Percentiles rank a stretch among this genome's conserved stretches.
Conservation (phyloP, 92 coral and sea anemone species). For the Umimayanthus chanpuru region DNA sequence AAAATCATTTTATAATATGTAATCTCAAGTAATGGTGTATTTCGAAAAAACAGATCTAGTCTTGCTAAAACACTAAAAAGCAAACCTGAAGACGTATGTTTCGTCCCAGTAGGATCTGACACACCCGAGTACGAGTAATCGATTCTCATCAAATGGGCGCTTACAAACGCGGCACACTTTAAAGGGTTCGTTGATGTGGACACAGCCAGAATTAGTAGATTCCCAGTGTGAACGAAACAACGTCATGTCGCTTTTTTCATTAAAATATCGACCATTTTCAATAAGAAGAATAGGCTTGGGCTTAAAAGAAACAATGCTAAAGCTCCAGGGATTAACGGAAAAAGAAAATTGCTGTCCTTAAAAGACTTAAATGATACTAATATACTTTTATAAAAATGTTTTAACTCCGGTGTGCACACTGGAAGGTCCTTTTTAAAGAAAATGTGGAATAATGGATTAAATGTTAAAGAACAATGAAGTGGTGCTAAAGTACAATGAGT, state of each 20-base stretch:
- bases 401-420: neutral
- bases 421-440: neutral
- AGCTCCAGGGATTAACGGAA: conserved; percentile 46
- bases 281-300: conserved; percentile 6
- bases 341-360: conserved; percentile 2
- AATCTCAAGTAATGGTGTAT: neutral
- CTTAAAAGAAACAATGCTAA: neutral
- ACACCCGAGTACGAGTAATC: neutral
- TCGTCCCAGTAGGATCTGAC: neutral
- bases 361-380: neutral
- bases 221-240: conserved; percentile 35
- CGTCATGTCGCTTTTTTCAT: conserved; percentile 23
- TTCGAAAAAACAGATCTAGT: too few relatives aligned
- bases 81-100: conserved; percentile 31
- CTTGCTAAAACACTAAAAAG: neutral
- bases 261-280: conserved; percentile 3
- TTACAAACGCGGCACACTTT: conserved; percentile 1
- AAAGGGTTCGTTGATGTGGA: neutral
- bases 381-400: neutral
- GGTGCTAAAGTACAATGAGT: neutral
- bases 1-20: too few relatives aligned
- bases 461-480: neutral
- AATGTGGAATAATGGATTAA: neutral
- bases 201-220: neutral
- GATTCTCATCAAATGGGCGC: neutral